Evolutionary conservation across 1,140 invertebrate species (phyloP).

Genomic region (Tetramorium simillimum): DNA sequence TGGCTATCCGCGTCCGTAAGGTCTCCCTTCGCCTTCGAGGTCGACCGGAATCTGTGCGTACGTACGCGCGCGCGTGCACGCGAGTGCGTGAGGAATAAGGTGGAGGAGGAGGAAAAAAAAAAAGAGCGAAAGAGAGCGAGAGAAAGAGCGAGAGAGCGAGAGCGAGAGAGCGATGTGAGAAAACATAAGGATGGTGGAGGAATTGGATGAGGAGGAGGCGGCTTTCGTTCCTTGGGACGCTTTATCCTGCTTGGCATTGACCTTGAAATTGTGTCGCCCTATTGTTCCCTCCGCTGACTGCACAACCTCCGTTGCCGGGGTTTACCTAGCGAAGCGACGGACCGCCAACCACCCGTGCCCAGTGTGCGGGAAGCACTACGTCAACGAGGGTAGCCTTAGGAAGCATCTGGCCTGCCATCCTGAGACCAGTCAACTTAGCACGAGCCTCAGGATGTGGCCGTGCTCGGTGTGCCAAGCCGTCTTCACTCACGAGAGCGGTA

Average conservation of each 20-base stretch:
- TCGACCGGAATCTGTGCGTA: constrained; percentile 74
- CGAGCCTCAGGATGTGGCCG: constrained; percentile 96
- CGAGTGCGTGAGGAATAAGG: constrained; percentile 75
- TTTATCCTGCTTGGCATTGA: constrained; percentile 86
- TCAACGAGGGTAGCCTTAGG: constrained; percentile 96
- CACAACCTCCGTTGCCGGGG: constrained; percentile 86
- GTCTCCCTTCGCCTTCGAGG: constrained; percentile 76
- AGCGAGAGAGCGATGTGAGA: not conserved
- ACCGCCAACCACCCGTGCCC: constrained; percentile 97
- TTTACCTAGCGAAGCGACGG: constrained; percentile 95
- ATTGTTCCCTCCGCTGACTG: constrained; percentile 86
- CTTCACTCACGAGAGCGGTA: constrained; percentile 97
- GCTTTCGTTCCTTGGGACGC: constrained; percentile 83
- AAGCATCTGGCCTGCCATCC: constrained; percentile 97
- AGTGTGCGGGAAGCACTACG: constrained; percentile 97
- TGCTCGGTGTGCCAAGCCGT: constrained; percentile 97
- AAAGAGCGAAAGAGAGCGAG: not conserved
- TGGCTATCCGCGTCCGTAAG: constrained; percentile 72
- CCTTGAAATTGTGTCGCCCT: constrained; percentile 86
- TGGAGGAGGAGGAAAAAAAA: constrained; percentile 48
- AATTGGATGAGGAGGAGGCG: constrained; percentile 63
- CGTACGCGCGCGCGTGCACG: constrained; percentile 68
- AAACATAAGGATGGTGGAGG: constrained; percentile 37
- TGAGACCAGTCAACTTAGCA: constrained; percentile 94
- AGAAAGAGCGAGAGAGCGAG: not conserved